These are phyloP conservation scores for Tyrannus savana DNA, from an alignment of 2,113 vertebrate genomes.

Conservation along the genomic window DNA sequence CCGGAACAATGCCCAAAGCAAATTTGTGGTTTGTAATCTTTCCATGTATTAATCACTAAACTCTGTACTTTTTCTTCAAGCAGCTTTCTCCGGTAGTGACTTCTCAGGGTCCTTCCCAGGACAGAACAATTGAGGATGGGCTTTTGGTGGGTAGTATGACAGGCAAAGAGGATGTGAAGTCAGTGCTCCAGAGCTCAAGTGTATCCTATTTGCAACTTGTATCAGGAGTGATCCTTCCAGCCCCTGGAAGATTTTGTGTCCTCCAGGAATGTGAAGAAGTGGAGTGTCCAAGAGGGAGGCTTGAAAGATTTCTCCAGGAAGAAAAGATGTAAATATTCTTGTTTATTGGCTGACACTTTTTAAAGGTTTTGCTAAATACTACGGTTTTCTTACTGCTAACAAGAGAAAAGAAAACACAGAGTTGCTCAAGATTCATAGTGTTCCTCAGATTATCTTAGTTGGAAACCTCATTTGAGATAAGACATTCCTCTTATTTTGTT, in stretches of 20 bases:
- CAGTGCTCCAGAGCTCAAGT: not conserved
- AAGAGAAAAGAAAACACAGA: not conserved
- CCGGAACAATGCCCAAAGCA: not conserved
- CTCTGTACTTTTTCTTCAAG: not conserved
- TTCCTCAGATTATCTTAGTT: not conserved
- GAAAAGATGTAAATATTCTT: not conserved
- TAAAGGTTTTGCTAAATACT: not conserved
- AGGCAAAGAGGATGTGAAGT: not conserved
- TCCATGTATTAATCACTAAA: not conserved
- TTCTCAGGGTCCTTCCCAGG: not conserved
- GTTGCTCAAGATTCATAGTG: not conserved
- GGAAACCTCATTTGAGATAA: not conserved
- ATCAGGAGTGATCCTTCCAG: not conserved
- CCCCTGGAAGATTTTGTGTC: not conserved
- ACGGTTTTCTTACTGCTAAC: not conserved
- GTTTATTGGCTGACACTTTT: not conserved
- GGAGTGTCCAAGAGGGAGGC: not conserved
- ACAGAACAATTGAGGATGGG: not conserved
- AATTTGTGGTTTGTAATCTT: not conserved
- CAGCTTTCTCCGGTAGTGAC: not conserved
- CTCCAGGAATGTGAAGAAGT: not conserved
- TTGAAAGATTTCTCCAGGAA: not conserved
- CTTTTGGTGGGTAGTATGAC: rapidly evolving
- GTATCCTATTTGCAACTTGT: not conserved
- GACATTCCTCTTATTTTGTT: not conserved